Evolutionary conservation across 1,140 invertebrate genomes (phyloP), one percentile per base, ranked within the genome.

Genomic region (Uloborus diversus): DNA sequence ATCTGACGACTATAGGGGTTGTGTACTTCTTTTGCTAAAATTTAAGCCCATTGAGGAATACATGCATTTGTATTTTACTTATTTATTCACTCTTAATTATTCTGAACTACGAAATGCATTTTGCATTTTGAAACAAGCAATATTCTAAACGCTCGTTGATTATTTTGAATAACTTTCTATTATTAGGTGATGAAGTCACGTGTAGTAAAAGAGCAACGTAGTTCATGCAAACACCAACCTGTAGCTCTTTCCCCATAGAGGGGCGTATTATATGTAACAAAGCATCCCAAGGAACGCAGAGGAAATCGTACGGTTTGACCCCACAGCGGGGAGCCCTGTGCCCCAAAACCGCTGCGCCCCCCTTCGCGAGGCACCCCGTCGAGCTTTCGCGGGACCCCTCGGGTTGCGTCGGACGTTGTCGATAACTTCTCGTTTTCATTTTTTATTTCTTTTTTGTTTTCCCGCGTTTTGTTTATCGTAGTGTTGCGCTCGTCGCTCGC

Each of bases 271-370:
- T n/a, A 53, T 4, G 23, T n/a, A n/a, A 9, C 9, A 9, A n/a
- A 9, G 23, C 49, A 53, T 1, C 23, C 5, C n/a, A n/a, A 7
- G 5, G 1, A 53, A 53, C 17, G 37, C 25, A 73, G 56, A 75
- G 57, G 71, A 75, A 75, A 75, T 65, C 23, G 61, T 17, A 27
- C 59, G 59, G 53, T 78, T 78, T 66, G 73, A 78, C 73, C 73
- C 35, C 73, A 27, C 73, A 56, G 49, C 62, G 51, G 62, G 73
- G 17, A 20, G 49, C 32, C 49, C 56, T 37, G 33, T 32, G 47
- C 73, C 51, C 68, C 28, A 28, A 71, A 71, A 71, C 64, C 42
- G 42, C 42, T 75, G 59, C 56, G 33, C 33, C 56, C 71, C 71
- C 71, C 23, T 32, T 47, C 69, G 13, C 14, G 30, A 27, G 51